Evolutionary conservation across 1,140 invertebrate species (phyloP), one percentile per base, ranked within the genome.

Genomic region (Brachionus angularis): DNA sequence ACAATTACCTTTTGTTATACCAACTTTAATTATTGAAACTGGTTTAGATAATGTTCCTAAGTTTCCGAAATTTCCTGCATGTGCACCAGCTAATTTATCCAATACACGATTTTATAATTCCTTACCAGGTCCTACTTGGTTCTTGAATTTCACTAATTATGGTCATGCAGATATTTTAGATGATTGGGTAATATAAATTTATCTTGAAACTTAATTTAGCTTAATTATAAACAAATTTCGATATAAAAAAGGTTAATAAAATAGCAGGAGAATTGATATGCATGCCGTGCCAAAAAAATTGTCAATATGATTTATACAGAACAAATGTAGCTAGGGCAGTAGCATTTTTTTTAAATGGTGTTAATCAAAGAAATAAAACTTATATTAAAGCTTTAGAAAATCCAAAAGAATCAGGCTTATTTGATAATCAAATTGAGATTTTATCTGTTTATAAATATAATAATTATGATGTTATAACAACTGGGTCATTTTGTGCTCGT

Each of bases 81-180:
- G 67, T 50, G 67, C 67, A 39, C 67, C 67, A 21, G 18, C 16
- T 52, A 33, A 33, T 50, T 10, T 70, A 27, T 50, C 46, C 12
- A 70, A 70, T 16, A 14, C 7, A 18, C 44, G 67, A 39, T 70
- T 50, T 39, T 70, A 52, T 53, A 10, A 50, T 18, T 70, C 67
- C 3, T 29, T 70, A 10, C n/a, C 46, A 8, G 67, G 47, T 10
- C 67, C 67, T n/a, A 53, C 36, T n/a, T 70, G 46, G 46, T 29
- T 36, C 18, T 8, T 70, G 1, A 50, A 70, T 21, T 52, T 70
- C 14, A 52, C 46, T 1, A 5, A 50, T 52, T 70, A 70, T 52
- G 67, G 67, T 36, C 67, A 70, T 53, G 67, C 46, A 21, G 67
- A 70, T 44, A 29, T 50, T 53, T 5, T 70, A 10, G 67, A 70